Conservation (phyloP, 2,113 vertebrate genomes). For the Hemibagrus wyckioides region DNA sequence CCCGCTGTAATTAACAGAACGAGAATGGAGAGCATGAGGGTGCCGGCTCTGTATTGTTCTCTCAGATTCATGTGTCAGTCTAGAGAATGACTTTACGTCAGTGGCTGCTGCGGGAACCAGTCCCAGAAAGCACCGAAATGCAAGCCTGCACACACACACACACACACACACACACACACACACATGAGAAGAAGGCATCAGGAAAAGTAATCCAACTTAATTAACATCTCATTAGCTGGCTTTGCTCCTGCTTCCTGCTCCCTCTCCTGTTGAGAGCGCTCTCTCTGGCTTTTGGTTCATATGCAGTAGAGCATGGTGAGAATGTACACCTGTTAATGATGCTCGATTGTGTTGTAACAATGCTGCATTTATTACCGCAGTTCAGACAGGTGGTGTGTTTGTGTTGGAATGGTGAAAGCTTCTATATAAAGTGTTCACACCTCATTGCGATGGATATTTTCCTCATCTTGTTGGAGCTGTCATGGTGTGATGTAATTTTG, state of each 20-base stretch:
- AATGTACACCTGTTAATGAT: conserved; percentile 14
- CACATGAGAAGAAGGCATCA: conserved; percentile 14
- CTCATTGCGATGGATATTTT: neutral
- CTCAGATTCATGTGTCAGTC: conserved; percentile 46
- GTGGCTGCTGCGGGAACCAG: conserved; percentile 50
- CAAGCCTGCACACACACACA: conserved; percentile 28
- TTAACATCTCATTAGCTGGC: conserved; percentile 39
- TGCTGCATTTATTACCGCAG: neutral
- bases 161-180: neutral
- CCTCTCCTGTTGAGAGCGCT: conserved; percentile 7
- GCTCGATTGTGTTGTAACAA: neutral
- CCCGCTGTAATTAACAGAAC: conserved; percentile 40
- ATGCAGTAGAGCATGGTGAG: neutral
- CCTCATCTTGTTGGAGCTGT: neutral
- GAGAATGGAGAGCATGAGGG: conserved; percentile 28
- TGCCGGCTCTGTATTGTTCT: conserved; percentile 35
- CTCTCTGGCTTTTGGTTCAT: neutral
- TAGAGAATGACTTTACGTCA: conserved; percentile 37
- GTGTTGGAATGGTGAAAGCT: neutral
- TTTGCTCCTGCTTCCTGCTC: conserved; percentile 8
- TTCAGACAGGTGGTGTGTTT: neutral
- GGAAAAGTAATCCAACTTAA: conserved; percentile 27
- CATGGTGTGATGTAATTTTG: neutral
- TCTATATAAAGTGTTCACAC: neutral
- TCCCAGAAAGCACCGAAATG: neutral